A percentile compares a stretch with the other conserved stretches of the same genome.
Evolutionary conservation across 2,888 invertebrate genomes (phyloP).

Genomic region (Meiosimyza decipiens): DNA sequence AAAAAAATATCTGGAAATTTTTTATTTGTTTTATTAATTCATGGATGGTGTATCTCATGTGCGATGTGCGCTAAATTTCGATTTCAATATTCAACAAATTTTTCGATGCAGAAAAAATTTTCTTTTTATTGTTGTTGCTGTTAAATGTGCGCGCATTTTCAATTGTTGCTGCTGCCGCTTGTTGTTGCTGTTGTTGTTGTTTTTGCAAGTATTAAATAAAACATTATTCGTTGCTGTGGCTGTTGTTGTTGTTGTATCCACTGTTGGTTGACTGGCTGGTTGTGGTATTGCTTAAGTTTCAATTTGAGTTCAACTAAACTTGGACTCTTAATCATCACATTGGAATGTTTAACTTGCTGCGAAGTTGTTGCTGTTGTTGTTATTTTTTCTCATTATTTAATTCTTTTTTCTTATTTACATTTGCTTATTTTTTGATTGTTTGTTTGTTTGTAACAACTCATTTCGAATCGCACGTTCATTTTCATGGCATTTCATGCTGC

Average conservation of each 20-base stretch:
- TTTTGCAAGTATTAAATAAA: constrained; percentile 4
- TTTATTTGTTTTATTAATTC: neutral
- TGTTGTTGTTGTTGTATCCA: constrained; percentile 35
- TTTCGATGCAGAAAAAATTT: neutral
- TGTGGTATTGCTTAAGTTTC: constrained; percentile 32
- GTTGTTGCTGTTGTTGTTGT: constrained; percentile 24
- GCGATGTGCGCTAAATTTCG: neutral
- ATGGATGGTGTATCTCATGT: neutral
- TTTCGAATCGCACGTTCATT: constrained; percentile 29
- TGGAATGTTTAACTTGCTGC: constrained; percentile 49
- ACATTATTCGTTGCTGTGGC: neutral
- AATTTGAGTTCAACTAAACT: constrained; percentile 63
- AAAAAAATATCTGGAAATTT: neutral
- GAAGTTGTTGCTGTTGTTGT: constrained; percentile 34
- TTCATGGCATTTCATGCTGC: constrained; percentile 16
- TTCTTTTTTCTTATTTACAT: constrained; percentile 48
- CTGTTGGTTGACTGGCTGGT: constrained; percentile 13
- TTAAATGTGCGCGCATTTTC: constrained; percentile 12
- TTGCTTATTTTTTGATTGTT: constrained; percentile 18
- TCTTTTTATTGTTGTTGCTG: too few species aligned
- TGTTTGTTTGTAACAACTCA: constrained; percentile 14
- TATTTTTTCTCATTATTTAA: constrained; percentile 42
- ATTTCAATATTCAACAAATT: neutral
- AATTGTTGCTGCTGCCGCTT: constrained; percentile 21
- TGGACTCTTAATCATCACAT: constrained; percentile 66